These are phyloP conservation scores for Zhuqinia jingwanae DNA, from an alignment of 2,888 invertebrate species.

Conservation along the genomic window DNA sequence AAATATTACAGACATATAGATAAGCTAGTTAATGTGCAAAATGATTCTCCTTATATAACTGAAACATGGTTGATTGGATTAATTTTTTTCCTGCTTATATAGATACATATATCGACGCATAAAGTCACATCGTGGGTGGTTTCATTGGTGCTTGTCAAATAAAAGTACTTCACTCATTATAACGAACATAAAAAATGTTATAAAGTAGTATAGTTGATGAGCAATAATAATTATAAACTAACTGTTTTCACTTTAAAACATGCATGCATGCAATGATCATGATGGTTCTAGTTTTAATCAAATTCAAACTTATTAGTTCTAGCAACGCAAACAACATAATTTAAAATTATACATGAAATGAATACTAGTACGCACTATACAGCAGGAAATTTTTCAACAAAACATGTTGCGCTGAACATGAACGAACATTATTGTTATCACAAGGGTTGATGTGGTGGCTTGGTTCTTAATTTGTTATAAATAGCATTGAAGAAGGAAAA, in stretches of 20 bases:
- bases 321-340: no score
- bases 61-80: conserved; percentile 6
- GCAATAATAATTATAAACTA: conserved; percentile 20
- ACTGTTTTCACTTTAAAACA: conserved; percentile 24
- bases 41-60: neutral
- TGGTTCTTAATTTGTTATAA: neutral
- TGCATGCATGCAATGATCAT: conserved; percentile 28
- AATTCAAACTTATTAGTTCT: no score
- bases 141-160: neutral
- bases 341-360: neutral
- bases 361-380: no score
- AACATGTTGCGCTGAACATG: no score
- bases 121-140: neutral
- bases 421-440: neutral
- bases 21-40: neutral
- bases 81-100: neutral
- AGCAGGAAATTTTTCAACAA: no score
- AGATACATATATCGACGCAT: no score
- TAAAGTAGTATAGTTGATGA: neutral
- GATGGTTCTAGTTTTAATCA: neutral
- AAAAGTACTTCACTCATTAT: neutral
- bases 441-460: neutral
- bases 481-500: conserved; percentile 20
- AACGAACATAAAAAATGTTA: conserved; percentile 4
- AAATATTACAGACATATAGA: neutral